A percentile compares a stretch with the other conserved stretches of the same genome.
These are phyloP conservation scores for Globodera ellingtonae DNA, from an alignment of 1,140 invertebrate species.

Conservation along the genomic window DNA sequence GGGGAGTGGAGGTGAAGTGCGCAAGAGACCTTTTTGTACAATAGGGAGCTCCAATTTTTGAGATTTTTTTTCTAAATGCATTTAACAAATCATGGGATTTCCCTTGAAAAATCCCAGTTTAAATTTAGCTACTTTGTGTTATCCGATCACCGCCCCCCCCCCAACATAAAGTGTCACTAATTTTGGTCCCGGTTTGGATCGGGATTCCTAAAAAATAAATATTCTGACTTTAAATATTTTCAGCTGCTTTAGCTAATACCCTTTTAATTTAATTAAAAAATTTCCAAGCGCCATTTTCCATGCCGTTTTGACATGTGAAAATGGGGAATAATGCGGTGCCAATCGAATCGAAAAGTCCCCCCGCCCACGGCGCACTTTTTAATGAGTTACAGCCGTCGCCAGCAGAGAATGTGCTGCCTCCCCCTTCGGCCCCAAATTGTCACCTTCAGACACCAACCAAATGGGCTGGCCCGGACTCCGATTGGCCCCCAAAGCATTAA, in stretches of 20 bases:
- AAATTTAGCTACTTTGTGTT: too few relatives aligned
- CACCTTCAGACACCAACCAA: not conserved
- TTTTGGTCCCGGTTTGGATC: too few relatives aligned
- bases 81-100: too few relatives aligned
- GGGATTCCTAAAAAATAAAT: not conserved
- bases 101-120: too few relatives aligned
- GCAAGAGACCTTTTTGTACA: not conserved
- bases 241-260: not conserved
- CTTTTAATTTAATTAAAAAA: not conserved
- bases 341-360: not conserved
- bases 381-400: slow-evolving; percentile 3
- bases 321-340: not conserved
- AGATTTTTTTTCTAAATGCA: not conserved
- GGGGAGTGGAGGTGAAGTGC: not conserved
- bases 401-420: not conserved
- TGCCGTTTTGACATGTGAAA: not conserved
- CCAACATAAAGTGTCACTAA: too few relatives aligned
- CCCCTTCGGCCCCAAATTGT: not conserved
- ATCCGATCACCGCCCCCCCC: too few relatives aligned
- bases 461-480: not conserved
- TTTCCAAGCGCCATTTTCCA: not conserved
- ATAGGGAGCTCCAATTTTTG: not conserved
- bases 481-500: not conserved
- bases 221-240: not conserved
- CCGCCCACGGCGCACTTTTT: not conserved